Conservation (phyloP, 2,888 invertebrate species). For the Tanypteryx hageni region DNA sequence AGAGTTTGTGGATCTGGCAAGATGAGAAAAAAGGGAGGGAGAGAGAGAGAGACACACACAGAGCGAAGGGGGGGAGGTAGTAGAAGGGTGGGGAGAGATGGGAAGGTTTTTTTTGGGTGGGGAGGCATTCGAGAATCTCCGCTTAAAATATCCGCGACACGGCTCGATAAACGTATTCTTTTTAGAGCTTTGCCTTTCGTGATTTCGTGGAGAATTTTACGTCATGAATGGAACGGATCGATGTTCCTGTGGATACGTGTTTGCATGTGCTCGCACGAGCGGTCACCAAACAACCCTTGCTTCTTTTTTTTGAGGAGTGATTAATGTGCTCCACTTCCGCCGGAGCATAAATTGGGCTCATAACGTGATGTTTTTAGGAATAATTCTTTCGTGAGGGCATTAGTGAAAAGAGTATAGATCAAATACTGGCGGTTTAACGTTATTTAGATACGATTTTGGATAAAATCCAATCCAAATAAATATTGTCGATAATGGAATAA, state of each 20-base stretch:
- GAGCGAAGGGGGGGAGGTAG: neutral
- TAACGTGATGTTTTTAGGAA: neutral
- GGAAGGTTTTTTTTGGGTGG: neutral
- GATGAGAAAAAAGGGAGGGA: neutral
- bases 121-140: neutral
- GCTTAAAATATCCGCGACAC: neutral
- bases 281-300: neutral
- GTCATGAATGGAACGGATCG: neutral
- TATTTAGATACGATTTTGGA: too few species aligned
- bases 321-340: neutral
- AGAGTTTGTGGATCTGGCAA: neutral
- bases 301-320: slow-evolving; percentile 3
- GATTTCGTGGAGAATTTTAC: neutral
- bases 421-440: too few species aligned
- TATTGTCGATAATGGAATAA: too few species aligned
- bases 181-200: neutral
- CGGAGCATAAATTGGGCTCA: neutral
- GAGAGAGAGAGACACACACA: neutral
- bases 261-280: neutral
- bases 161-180: neutral
- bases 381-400: neutral
- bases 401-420: neutral
- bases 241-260: neutral
- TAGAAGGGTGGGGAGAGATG: neutral
- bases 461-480: too few species aligned